These are phyloP conservation scores for Muscicapa comitata DNA, from an alignment of 2,797 vertebrate species.

Conservation along the genomic window DNA sequence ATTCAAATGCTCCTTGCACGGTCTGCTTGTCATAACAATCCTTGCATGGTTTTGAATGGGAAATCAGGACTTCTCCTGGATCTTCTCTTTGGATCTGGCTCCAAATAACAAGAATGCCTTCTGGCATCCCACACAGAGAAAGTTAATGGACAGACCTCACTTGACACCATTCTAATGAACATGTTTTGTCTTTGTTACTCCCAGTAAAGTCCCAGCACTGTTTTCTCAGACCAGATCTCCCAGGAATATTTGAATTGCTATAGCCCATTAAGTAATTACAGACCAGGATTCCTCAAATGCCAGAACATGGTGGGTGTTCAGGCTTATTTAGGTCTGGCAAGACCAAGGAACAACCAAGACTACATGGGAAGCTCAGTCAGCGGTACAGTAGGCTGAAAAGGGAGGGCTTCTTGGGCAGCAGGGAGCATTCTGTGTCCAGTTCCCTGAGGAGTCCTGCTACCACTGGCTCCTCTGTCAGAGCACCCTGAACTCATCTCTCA, in stretches of 20 bases:
- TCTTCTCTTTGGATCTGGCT: neutral
- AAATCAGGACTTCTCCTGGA: neutral
- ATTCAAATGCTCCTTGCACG: neutral
- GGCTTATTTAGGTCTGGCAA: neutral
- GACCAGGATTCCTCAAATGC: neutral
- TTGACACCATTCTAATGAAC: neutral
- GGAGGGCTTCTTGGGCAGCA: neutral
- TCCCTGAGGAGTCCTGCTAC: neutral
- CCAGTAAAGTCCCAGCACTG: neutral
- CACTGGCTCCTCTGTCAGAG: neutral
- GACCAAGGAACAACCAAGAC: neutral
- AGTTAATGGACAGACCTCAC: neutral
- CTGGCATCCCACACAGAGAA: neutral
- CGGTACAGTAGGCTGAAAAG: neutral
- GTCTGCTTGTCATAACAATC: neutral
- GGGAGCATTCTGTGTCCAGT: neutral
- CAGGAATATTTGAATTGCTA: neutral
- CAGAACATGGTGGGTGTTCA: neutral
- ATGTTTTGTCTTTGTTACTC: neutral
- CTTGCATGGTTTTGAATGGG: neutral
- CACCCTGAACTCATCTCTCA: neutral
- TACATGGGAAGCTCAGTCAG: neutral
- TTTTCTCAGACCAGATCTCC: neutral
- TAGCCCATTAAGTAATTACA: neutral
- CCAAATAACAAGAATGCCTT: neutral